phyloP scores from a whole-genome alignment of 2,888 invertebrate genomes.

The Eupithecia subumbrata region DNA sequence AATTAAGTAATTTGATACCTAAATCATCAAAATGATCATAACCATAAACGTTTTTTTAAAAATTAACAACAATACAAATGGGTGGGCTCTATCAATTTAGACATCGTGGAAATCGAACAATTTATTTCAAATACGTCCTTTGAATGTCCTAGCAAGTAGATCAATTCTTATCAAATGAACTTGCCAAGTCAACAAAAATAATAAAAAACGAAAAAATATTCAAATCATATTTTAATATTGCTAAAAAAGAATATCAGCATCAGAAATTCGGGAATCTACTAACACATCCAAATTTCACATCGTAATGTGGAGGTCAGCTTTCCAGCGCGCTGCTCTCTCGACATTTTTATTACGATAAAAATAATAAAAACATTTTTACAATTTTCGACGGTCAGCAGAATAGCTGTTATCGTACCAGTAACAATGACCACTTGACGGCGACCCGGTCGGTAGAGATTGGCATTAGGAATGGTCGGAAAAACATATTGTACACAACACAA shows the following conservation, averaged over 20 bases:
- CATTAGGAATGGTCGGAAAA: conserved; percentile 16
- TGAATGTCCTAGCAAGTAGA: neutral
- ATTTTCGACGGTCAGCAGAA: conserved; percentile 37
- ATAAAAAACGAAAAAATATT: neutral
- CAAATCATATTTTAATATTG: neutral
- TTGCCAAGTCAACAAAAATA: neutral
- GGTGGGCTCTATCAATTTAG: neutral
- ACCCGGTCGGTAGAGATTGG: conserved; percentile 18
- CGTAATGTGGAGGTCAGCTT: conserved; percentile 27
- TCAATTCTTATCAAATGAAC: neutral
- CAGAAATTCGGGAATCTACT: neutral
- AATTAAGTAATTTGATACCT: neutral
- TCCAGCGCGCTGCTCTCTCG: conserved; percentile 19
- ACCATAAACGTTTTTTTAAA: neutral
- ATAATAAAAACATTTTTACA: conserved; percentile 31
- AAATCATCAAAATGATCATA: neutral
- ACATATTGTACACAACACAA: neutral
- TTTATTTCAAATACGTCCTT: neutral
- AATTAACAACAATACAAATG: neutral
- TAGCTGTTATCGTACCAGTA: conserved; percentile 23
- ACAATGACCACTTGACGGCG: conserved; percentile 41
- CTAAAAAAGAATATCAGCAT: conserved; percentile 4
- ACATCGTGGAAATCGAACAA: neutral
- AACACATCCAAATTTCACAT: conserved; percentile 21
- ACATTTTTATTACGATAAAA: conserved; percentile 26